phyloP scores from a whole-genome alignment of 2,113 vertebrate genomes.

The Mustela lutreola region DNA sequence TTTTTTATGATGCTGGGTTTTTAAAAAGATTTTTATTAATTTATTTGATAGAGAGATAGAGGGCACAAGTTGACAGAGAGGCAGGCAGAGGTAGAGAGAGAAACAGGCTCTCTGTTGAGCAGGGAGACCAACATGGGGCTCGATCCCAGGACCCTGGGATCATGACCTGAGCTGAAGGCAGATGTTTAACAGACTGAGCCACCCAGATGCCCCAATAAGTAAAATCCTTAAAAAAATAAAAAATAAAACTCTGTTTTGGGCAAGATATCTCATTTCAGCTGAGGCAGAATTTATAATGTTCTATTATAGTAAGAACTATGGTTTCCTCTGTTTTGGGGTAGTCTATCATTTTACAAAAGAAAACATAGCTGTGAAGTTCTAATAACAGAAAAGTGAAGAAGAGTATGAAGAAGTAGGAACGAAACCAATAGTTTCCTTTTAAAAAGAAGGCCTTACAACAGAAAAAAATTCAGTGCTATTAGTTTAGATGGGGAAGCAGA shows the following conservation, averaged over 20 bases:
- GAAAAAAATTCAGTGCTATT: background rate
- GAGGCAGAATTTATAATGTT: background rate
- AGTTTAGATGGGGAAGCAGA: background rate
- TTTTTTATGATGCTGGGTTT: too few species aligned
- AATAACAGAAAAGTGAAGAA: background rate
- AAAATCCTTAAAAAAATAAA: background rate
- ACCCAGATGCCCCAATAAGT: background rate
- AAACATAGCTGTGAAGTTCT: background rate
- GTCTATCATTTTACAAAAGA: background rate
- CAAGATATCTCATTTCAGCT: background rate
- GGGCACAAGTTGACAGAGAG: too few species aligned
- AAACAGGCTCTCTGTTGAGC: too few species aligned
- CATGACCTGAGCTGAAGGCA: too few species aligned
- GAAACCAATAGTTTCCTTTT: background rate
- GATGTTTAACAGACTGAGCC: too few species aligned
- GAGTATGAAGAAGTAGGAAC: background rate
- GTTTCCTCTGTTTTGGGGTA: background rate
- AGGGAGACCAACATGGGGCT: too few species aligned
- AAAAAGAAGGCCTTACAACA: background rate
- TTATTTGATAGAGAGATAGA: too few species aligned
- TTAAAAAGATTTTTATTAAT: too few species aligned
- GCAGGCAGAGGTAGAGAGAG: too few species aligned
- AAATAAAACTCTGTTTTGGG: accelerated
- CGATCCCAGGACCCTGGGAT: too few species aligned
- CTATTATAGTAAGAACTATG: background rate